A percentile compares a stretch with the other conserved stretches of the same genome.
phyloP scores from a whole-genome alignment of 2,113 vertebrate genomes.

The Apeltes quadracus region DNA sequence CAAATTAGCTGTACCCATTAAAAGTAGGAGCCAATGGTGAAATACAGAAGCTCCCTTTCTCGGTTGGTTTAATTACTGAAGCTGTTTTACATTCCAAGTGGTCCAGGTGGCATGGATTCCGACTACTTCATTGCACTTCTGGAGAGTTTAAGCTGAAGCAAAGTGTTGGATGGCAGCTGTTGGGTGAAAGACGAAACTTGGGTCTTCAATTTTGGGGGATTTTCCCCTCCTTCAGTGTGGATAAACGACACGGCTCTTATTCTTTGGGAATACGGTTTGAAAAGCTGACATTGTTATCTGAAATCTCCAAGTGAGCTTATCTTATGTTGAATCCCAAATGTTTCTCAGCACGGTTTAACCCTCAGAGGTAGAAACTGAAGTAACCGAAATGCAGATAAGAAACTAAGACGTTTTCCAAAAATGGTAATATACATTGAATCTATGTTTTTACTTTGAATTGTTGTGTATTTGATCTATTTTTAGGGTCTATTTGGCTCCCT shows the following conservation, averaged over 20 bases:
- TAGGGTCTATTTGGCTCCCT: constrained; percentile 23
- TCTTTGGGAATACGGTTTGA: constrained; percentile 17
- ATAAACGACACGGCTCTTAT: constrained; percentile 22
- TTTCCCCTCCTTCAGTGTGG: constrained; percentile 22
- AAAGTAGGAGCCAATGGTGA: not conserved
- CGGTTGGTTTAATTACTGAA: not conserved
- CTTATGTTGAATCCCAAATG: not conserved
- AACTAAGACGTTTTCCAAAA: not conserved
- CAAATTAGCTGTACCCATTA: constrained; percentile 8
- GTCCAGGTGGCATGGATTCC: constrained; percentile 21
- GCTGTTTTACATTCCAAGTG: constrained; percentile 11
- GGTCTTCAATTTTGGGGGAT: constrained; percentile 18
- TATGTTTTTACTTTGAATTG: not conserved
- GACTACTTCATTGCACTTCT: constrained; percentile 8
- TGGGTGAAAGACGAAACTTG: constrained; percentile 2
- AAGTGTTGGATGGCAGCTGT: constrained; percentile 14
- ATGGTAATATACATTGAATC: not conserved
- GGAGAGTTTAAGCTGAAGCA: constrained; percentile 5
- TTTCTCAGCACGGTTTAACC: not conserved
- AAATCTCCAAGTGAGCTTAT: constrained; percentile 26
- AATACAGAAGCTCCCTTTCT: not conserved
- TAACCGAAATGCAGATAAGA: not conserved
- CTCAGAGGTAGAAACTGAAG: not conserved
- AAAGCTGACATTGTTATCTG: constrained; percentile 11
- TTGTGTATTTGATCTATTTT: constrained; percentile 40